Base-by-base conservation (phyloP, 2,888 invertebrate species). In the Apamea monoglypha region DNA sequence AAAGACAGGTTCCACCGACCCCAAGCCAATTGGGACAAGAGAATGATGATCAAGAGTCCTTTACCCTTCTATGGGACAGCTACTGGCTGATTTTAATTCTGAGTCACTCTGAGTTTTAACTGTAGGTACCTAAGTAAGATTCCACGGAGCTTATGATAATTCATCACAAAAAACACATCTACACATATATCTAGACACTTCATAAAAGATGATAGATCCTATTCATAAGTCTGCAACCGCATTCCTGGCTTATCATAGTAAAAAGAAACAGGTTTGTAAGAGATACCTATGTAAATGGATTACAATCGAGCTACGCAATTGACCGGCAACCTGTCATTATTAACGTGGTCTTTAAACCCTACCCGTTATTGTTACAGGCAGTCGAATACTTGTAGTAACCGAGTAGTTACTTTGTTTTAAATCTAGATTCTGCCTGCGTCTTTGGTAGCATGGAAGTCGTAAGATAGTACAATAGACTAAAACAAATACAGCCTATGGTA, bases 191-290 rank as follows among this genome's bases (percentile, higher is more conserved):
- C 36, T 64, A 59, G 64, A 14, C 50, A 47, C 50, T 36, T 76
- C 32, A 67, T 53, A 67, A 84, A 80, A 80, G 64, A 83, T 75
- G 80, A 87, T 78, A 81, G 67, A 86, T 76, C 81, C 32, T 50
- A 79, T 74, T 80, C 74, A 85, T 74, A 82, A 71, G 69, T 81
- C 79, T 40, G n/a, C 74, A 81, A 74, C 76, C 61, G 71, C 83
- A 83, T 84, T 81, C 74, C 50, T 47, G 12, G 32, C 73, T 81
- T 81, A 84, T 81, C 83, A 76, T 79, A 32, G 74, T 71, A 69
- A 85, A 84, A 76, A 84, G 25, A 73, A 81, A 84, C 83, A 50
- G 76, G 85, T 84, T 84, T 81, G 36, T 69, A 69, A 69, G n/a
- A 83, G 12, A 80, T 76, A 56, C 76, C 76, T 77, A 64, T 66